Evolutionary conservation across 2,113 vertebrate genomes (phyloP).

Genomic region (Chrysochloris asiatica): DNA sequence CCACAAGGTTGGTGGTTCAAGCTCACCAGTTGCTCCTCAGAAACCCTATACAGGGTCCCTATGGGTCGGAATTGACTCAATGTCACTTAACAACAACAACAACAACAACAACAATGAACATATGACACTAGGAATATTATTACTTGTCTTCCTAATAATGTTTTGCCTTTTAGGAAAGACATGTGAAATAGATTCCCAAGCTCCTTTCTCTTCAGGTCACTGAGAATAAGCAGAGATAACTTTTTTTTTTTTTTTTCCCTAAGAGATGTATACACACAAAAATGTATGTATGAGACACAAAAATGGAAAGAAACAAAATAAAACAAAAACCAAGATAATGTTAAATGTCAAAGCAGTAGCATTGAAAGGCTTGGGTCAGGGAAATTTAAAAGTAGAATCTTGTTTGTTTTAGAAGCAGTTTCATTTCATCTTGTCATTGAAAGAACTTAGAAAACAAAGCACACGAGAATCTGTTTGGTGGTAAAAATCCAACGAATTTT

Average conservation of each 20-base stretch:
- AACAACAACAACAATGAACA: not conserved
- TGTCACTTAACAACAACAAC: too few relatives aligned
- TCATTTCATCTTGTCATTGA: slow-evolving; percentile 48
- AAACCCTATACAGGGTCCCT: too few relatives aligned
- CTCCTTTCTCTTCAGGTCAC: not conserved
- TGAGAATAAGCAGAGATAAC: not conserved
- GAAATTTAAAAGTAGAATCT: not conserved
- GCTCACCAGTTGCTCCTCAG: too few relatives aligned
- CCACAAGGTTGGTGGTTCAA: too few relatives aligned
- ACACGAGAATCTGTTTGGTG: slow-evolving; percentile 34
- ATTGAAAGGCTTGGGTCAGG: not conserved
- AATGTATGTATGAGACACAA: slow-evolving; percentile 6
- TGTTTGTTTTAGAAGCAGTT: slow-evolving; percentile 30
- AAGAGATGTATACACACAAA: not conserved
- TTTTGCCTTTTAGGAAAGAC: slow-evolving; percentile 29
- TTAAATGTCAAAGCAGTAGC: slow-evolving; percentile 14
- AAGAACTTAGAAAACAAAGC: slow-evolving; percentile 54
- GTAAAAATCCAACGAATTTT: slow-evolving; percentile 51
- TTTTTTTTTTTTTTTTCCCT: not conserved
- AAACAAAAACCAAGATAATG: not conserved
- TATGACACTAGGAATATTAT: not conserved
- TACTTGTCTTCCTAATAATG: not conserved
- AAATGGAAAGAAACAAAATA: slow-evolving; percentile 11
- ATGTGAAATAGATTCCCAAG: not conserved
- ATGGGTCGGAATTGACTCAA: too few relatives aligned